Conservation (phyloP, 2,797 vertebrate genomes). For the Ambastaia sidthimunki region DNA sequence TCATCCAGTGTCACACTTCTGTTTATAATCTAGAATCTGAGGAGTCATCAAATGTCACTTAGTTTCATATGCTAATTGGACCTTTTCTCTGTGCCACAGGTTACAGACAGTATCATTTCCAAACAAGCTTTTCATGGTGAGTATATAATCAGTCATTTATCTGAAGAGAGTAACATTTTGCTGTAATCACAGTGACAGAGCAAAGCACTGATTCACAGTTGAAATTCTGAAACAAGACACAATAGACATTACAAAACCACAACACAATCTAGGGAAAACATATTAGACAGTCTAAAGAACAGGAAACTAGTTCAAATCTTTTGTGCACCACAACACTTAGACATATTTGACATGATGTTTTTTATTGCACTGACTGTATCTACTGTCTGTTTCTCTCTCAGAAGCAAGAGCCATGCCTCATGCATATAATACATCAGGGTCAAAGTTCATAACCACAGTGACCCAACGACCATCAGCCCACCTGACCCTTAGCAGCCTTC, state of each 20-base stretch:
- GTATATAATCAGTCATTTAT: conserved; percentile 34
- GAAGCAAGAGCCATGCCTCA: conserved; percentile 78
- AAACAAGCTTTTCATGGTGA: conserved; percentile 82
- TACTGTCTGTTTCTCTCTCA: conserved; percentile 54
- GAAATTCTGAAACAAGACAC: neutral
- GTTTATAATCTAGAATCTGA: conserved; percentile 30
- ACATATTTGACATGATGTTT: conserved; percentile 7
- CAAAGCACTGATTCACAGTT: neutral
- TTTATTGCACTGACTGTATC: conserved; percentile 13
- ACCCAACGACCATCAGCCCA: conserved; percentile 82
- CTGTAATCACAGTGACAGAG: neutral
- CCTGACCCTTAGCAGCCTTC: conserved; percentile 76
- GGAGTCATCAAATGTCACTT: conserved; percentile 31
- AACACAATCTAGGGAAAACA: neutral
- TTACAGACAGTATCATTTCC: conserved; percentile 81
- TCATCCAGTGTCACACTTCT: conserved; percentile 41
- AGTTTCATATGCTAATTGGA: conserved; percentile 33
- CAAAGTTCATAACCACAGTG: conserved; percentile 70
- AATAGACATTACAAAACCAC: neutral
- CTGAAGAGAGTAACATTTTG: neutral
- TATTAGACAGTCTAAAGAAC: neutral
- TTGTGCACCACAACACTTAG: neutral
- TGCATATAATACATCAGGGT: conserved; percentile 75
- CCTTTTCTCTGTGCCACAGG: conserved; percentile 70
- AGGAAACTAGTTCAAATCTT: neutral